phyloP scores from a whole-genome alignment of 2,113 vertebrate genomes.

The Thermophis baileyi region DNA sequence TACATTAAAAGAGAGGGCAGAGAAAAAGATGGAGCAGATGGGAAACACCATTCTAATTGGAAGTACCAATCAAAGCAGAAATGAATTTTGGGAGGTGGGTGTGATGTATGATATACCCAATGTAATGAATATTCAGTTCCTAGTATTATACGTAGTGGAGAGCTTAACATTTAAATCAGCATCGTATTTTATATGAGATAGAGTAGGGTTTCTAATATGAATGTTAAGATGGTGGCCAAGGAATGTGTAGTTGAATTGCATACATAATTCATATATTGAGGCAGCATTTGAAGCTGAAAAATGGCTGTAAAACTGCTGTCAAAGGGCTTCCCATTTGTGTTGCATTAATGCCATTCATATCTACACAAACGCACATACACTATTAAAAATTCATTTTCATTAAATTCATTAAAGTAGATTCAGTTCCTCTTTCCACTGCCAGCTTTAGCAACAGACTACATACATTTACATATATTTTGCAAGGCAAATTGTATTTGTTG shows the following conservation, averaged over 20 bases:
- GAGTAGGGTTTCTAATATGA: neutral
- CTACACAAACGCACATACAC: neutral
- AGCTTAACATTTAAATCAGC: neutral
- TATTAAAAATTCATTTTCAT: neutral
- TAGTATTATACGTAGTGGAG: constrained; percentile 1
- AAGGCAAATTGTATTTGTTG: neutral
- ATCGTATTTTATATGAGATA: neutral
- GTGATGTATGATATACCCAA: neutral
- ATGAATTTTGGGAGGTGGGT: neutral
- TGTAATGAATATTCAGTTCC: constrained; percentile 30
- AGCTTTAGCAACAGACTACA: neutral
- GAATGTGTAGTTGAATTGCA: constrained; percentile 8
- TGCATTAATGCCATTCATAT: neutral
- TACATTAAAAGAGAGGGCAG: neutral
- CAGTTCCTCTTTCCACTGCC: neutral
- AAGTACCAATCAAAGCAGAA: constrained; percentile 4
- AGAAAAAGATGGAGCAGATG: neutral
- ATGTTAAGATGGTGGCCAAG: neutral
- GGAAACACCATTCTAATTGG: neutral
- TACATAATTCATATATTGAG: constrained; percentile 1
- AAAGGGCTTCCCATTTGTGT: neutral
- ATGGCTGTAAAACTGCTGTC: neutral
- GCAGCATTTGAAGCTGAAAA: constrained; percentile 6
- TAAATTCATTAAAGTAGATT: fast-evolving
- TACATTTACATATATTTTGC: neutral